Conservation (phyloP, 92 coral and sea anemone species). For the Epizoanthus scotinus region DNA sequence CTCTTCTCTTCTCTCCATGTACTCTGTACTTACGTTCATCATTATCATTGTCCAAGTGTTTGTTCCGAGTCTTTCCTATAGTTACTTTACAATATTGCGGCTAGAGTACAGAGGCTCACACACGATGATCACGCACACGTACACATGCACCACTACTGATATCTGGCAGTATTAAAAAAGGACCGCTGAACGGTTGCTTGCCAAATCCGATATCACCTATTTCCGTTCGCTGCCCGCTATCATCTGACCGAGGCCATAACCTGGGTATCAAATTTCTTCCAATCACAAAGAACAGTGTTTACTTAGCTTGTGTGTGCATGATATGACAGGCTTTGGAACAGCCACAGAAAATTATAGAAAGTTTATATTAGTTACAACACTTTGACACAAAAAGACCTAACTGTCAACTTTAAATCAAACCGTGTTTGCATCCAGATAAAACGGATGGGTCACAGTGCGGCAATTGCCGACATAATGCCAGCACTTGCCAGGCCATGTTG, state of each 20-base stretch:
- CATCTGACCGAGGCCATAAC: slow-evolving; percentile 19
- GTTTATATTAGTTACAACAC: not conserved
- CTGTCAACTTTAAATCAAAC: slow-evolving; percentile 31
- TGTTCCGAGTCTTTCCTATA: not conserved
- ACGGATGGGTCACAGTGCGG: not conserved
- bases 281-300: not conserved
- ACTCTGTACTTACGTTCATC: no score
- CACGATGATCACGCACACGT: slow-evolving; percentile 27
- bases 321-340: not conserved
- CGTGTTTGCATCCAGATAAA: slow-evolving; percentile 14
- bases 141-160: slow-evolving; percentile 2
- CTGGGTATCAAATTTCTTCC: slow-evolving; percentile 19
- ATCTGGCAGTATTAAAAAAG: not conserved
- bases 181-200: slow-evolving; percentile 8
- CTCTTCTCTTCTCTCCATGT: no score
- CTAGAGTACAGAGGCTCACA: slow-evolving; percentile 7
- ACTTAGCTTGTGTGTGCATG: not conserved
- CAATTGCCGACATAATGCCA: not conserved
- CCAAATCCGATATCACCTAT: slow-evolving; percentile 23
- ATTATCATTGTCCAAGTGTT: no score
- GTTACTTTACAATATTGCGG: not conserved
- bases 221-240: slow-evolving; percentile 32
- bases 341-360: slow-evolving; percentile 1
- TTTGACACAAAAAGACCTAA: not conserved
- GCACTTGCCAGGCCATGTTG: no score